Percentiles rank a stretch among this genome's conserved stretches.
These are phyloP conservation scores for Lasioglossum zephyrum DNA, from an alignment of 2,888 invertebrate species.

Conservation along the genomic window DNA sequence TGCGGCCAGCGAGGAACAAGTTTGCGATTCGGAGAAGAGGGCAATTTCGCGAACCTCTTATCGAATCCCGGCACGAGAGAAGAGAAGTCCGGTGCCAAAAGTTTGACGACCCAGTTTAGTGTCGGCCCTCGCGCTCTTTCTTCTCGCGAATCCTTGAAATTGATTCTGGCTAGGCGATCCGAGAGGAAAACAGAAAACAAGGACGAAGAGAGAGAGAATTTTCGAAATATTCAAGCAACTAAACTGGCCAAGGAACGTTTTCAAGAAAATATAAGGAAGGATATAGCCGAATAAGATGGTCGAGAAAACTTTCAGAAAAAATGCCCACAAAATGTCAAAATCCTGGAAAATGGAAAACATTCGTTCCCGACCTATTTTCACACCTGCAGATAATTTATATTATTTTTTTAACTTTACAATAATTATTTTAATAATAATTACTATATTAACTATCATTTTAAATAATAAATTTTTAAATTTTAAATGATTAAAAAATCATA, in stretches of 20 bases:
- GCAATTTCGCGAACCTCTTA: constrained; percentile 2
- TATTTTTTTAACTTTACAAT: too few species aligned
- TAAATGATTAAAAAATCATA: too few species aligned
- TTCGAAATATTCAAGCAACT: not conserved
- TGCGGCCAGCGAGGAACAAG: not conserved
- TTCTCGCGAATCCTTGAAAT: not conserved
- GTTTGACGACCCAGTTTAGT: constrained; percentile 12
- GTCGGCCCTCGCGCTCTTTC: not conserved
- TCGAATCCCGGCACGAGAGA: not conserved
- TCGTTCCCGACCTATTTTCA: too few species aligned
- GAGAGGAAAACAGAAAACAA: not conserved
- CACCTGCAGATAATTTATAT: too few species aligned
- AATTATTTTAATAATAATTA: too few species aligned
- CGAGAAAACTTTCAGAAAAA: not conserved
- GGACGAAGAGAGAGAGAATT: not conserved
- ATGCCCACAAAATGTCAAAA: too few species aligned
- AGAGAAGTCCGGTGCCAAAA: not conserved
- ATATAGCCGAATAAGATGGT: too few species aligned
- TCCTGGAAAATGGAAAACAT: too few species aligned
- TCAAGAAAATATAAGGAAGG: not conserved
- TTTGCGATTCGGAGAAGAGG: constrained; percentile 1
- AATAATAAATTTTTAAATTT: too few species aligned
- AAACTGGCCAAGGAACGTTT: not conserved
- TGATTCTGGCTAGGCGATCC: not conserved
- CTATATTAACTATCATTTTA: too few species aligned